phyloP scores from a whole-genome alignment of 2,888 invertebrate genomes.

The Lithophane socia region DNA sequence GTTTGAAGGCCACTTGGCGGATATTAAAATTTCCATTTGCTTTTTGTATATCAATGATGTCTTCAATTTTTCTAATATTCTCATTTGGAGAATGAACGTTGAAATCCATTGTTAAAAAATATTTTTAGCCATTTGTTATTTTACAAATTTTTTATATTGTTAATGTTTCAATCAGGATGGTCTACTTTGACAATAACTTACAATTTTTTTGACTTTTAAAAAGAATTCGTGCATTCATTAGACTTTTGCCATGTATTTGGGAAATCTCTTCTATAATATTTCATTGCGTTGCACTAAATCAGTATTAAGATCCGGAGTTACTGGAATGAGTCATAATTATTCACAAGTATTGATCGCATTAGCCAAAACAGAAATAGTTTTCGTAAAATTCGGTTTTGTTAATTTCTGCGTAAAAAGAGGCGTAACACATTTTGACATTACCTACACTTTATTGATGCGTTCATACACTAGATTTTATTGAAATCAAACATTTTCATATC shows the following conservation, averaged over 20 bases:
- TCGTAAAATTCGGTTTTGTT: too few species aligned
- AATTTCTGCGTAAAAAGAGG: slow-evolving; percentile 30
- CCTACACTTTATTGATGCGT: slow-evolving; percentile 10
- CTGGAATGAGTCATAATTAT: too few species aligned
- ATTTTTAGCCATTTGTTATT: slow-evolving; percentile 70
- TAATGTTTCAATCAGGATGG: slow-evolving; percentile 73
- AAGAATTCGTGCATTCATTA: slow-evolving; percentile 18
- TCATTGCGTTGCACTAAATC: not conserved
- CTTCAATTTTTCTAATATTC: slow-evolving; percentile 84
- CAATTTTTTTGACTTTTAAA: slow-evolving; percentile 45
- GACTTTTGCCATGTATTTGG: not conserved
- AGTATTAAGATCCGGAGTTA: not conserved
- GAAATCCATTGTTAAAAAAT: slow-evolving; percentile 74
- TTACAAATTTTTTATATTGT: slow-evolving; percentile 73
- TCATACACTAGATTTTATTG: not conserved
- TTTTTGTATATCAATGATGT: slow-evolving; percentile 86
- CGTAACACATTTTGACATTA: slow-evolving; percentile 19
- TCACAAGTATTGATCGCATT: too few species aligned
- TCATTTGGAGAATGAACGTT: slow-evolving; percentile 70
- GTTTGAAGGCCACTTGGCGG: slow-evolving; percentile 82
- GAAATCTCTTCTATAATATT: not conserved
- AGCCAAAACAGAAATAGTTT: not conserved
- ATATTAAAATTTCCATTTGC: slow-evolving; percentile 80
- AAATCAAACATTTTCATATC: not conserved
- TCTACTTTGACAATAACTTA: slow-evolving; percentile 63